Evolutionary conservation across 2,888 invertebrate genomes (phyloP).

Genomic region (Minunthozetes semirufus): DNA sequence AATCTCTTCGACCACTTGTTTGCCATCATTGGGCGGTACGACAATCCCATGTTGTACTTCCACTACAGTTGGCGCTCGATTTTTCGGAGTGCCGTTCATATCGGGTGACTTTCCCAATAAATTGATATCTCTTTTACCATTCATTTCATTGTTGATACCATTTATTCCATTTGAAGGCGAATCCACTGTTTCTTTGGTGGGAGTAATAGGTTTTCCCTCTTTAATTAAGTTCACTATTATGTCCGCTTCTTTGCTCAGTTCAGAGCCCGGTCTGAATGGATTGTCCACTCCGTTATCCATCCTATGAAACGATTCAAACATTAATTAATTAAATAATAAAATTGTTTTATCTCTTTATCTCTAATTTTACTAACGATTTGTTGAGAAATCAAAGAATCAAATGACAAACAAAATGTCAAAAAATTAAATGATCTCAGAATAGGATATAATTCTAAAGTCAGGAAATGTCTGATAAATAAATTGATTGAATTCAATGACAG

Average conservation of each 20-base stretch:
- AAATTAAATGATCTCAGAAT: too few species aligned
- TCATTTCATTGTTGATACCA: background rate
- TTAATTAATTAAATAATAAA: too few species aligned
- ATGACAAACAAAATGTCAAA: too few species aligned
- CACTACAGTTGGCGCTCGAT: slow-evolving; percentile 53
- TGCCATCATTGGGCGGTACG: slow-evolving; percentile 56
- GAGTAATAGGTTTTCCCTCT: slow-evolving; percentile 75
- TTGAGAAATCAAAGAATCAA: too few species aligned
- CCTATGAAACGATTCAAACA: too few species aligned
- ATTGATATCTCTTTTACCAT: slow-evolving; percentile 4
- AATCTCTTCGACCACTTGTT: slow-evolving; percentile 74
- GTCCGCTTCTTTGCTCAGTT: slow-evolving; percentile 87
- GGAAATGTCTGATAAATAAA: too few species aligned
- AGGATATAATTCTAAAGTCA: too few species aligned
- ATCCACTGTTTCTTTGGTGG: slow-evolving; percentile 37
- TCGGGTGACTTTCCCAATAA: slow-evolving; percentile 7
- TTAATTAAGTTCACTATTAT: slow-evolving; percentile 91
- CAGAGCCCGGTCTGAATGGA: slow-evolving; percentile 93
- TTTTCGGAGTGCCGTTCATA: slow-evolving; percentile 30
- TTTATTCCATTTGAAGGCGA: slow-evolving; percentile 12
- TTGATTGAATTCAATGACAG: too few species aligned
- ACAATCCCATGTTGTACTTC: slow-evolving; percentile 67
- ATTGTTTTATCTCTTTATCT: too few species aligned
- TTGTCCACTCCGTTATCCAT: slow-evolving; percentile 95
- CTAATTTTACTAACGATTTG: too few species aligned